Percentiles rank a stretch among this genome's conserved stretches.
Evolutionary conservation across 2,113 vertebrate species (phyloP).

Genomic region (Equus przewalskii): DNA sequence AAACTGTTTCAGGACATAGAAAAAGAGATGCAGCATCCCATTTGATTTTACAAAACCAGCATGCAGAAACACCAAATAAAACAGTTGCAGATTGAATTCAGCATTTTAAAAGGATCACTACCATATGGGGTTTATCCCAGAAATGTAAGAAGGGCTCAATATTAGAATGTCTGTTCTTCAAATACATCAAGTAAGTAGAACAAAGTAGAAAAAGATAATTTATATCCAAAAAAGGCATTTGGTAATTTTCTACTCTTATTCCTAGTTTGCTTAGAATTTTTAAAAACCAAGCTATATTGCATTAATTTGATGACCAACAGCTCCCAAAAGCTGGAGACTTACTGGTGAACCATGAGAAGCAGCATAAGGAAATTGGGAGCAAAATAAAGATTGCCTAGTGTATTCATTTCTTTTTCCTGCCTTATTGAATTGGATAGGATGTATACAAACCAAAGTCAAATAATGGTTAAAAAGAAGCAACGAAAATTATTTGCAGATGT

Average conservation of each 20-base stretch:
- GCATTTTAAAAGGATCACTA: slow-evolving; percentile 28
- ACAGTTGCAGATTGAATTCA: slow-evolving; percentile 12
- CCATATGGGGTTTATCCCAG: background rate
- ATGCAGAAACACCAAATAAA: background rate
- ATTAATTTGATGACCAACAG: background rate
- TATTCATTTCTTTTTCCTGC: slow-evolving; percentile 55
- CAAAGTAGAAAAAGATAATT: slow-evolving; percentile 3
- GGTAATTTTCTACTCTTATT: slow-evolving; percentile 25
- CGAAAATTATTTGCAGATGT: slow-evolving; percentile 47
- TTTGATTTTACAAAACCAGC: slow-evolving; percentile 16
- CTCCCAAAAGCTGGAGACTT: background rate
- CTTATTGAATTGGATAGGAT: slow-evolving; percentile 63
- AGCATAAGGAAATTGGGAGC: background rate
- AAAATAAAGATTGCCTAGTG: background rate
- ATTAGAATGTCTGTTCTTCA: background rate
- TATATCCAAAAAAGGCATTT: background rate
- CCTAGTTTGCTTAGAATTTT: slow-evolving; percentile 36
- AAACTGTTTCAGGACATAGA: slow-evolving; percentile 1
- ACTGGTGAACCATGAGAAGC: background rate
- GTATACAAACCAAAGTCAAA: slow-evolving; percentile 36
- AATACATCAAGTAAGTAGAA: background rate
- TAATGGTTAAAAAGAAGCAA: slow-evolving; percentile 24
- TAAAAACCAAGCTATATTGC: background rate
- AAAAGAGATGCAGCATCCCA: background rate
- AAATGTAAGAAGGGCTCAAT: slow-evolving; percentile 12